phyloP scores from a whole-genome alignment of 1,140 invertebrate species.

The Calosoma granatense region DNA sequence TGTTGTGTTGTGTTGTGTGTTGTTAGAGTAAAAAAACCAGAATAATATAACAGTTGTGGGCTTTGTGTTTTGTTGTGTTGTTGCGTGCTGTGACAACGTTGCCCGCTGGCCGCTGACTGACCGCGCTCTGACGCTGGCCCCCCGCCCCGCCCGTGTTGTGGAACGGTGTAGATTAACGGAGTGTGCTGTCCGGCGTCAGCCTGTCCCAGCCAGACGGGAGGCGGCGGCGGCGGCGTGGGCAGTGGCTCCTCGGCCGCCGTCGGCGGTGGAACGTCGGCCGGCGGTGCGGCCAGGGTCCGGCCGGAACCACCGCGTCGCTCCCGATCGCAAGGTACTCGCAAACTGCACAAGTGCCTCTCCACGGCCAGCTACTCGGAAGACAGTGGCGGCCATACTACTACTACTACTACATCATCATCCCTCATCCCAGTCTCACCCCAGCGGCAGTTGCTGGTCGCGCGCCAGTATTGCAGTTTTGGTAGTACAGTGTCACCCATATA shows the following conservation, averaged over 20 bases:
- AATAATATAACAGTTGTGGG: neutral
- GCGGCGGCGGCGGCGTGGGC: constrained; percentile 22
- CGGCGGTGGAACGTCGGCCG: constrained; percentile 20
- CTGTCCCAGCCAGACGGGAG: constrained; percentile 32
- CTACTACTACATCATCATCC: no score
- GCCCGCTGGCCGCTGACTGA: neutral
- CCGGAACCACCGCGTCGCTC: constrained; percentile 47
- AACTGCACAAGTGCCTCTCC: constrained; percentile 77
- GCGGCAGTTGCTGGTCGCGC: constrained; percentile 58
- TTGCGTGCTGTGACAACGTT: neutral
- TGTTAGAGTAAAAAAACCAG: no score
- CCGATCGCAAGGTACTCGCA: constrained; percentile 82
- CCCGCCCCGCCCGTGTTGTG: no score
- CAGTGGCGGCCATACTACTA: constrained; percentile 35
- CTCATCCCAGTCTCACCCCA: constrained; percentile 25
- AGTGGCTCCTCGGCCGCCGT: constrained; percentile 19
- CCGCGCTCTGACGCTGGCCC: neutral
- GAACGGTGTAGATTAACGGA: constrained; percentile 32
- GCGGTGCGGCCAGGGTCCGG: constrained; percentile 27
- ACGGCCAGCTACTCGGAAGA: constrained; percentile 64
- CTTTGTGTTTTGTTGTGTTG: neutral
- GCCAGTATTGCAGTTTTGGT: constrained; percentile 89
- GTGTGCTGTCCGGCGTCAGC: constrained; percentile 33
- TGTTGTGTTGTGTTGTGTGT: no score
- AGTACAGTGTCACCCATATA: constrained; percentile 55